A percentile compares a stretch with the other conserved stretches of the same genome.
These are phyloP conservation scores for Taenaris catops DNA, from an alignment of 2,888 invertebrate genomes.

Conservation along the genomic window DNA sequence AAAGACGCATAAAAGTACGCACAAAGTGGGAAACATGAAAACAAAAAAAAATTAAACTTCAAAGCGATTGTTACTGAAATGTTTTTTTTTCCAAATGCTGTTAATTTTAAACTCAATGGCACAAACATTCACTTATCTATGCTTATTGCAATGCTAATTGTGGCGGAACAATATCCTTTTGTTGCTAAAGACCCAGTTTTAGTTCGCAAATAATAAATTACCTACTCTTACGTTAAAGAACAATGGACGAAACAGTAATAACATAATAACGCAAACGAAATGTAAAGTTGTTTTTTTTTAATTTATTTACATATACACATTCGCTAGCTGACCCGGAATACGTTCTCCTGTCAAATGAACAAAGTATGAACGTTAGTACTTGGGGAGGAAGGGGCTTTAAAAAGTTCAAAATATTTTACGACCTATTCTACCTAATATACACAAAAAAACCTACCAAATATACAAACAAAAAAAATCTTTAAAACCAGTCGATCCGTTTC, in stretches of 20 bases:
- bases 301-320: not conserved
- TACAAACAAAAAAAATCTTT: too few relatives aligned
- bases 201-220: constrained; percentile 35
- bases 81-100: constrained; percentile 20
- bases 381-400: too few relatives aligned
- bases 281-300: too few relatives aligned
- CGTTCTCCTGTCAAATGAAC: too few relatives aligned
- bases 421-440: too few relatives aligned
- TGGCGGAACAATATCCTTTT: constrained; percentile 73
- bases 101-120: constrained; percentile 34
- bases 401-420: too few relatives aligned
- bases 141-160: constrained; percentile 68
- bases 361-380: too few relatives aligned
- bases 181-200: constrained; percentile 71
- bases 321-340: too few relatives aligned
- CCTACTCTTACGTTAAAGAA: constrained; percentile 25
- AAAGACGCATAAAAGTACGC: too few relatives aligned
- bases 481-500: too few relatives aligned
- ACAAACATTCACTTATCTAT: constrained; percentile 67
- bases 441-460: too few relatives aligned
- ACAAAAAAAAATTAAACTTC: constrained; percentile 13
- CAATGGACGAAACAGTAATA: constrained; percentile 20
- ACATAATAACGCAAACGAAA: constrained; percentile 15
- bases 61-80: constrained; percentile 19
- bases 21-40: too few relatives aligned